Evolutionary conservation across 2,797 vertebrate species (phyloP).

Genomic region (Semaprochilodus insignis): DNA sequence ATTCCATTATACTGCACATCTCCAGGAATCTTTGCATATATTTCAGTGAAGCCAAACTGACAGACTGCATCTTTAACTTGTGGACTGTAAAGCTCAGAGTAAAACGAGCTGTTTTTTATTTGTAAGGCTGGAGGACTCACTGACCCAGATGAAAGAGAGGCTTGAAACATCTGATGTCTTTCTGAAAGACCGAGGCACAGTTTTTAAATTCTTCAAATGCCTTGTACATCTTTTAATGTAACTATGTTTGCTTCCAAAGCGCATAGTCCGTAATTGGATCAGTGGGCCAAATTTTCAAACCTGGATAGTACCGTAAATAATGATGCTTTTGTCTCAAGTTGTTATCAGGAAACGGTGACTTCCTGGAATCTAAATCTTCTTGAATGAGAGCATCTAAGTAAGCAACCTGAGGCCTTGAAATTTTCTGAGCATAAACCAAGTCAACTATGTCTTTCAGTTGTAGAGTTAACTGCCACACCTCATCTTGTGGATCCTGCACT

Average conservation of each 20-base stretch:
- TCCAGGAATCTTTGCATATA: slow-evolving; percentile 36
- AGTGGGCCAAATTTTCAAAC: slow-evolving; percentile 57
- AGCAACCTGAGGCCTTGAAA: slow-evolving; percentile 1
- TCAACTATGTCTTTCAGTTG: slow-evolving; percentile 25
- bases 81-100: slow-evolving; percentile 56
- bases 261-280: slow-evolving; percentile 51
- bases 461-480: slow-evolving; percentile 26
- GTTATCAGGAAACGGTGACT: slow-evolving; percentile 5
- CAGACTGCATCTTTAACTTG: slow-evolving; percentile 48
- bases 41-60: slow-evolving; percentile 56
- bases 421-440: slow-evolving; percentile 16
- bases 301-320: slow-evolving; percentile 44
- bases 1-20: slow-evolving; percentile 51
- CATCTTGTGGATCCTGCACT: slow-evolving; percentile 21
- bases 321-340: slow-evolving; percentile 33
- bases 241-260: slow-evolving; percentile 55
- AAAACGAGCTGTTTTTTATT: slow-evolving; percentile 39
- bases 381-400: slow-evolving; percentile 23
- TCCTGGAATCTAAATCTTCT: slow-evolving; percentile 18
- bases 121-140: slow-evolving; percentile 20
- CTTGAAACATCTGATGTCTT: slow-evolving; percentile 47
- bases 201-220: too few species aligned
- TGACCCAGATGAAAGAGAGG: slow-evolving; percentile 36
- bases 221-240: too few species aligned
- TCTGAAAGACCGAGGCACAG: too few species aligned